A percentile compares a stretch with the other conserved stretches of the same genome.
These are phyloP conservation scores for Atrina japonica DNA, from an alignment of 2,888 invertebrate genomes.

Conservation along the genomic window DNA sequence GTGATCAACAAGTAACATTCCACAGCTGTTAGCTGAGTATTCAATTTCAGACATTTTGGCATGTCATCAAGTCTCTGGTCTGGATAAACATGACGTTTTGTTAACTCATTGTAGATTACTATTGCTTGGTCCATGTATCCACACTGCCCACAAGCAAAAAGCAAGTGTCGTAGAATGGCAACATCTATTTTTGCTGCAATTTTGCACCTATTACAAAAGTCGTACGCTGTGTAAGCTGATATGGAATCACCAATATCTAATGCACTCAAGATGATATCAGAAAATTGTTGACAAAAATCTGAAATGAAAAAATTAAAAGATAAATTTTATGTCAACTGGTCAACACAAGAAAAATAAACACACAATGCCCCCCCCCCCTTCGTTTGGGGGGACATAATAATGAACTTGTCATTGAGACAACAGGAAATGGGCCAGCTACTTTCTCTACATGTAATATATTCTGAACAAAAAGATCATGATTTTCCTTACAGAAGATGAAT, in stretches of 20 bases:
- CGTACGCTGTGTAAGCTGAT: slow-evolving; percentile 14
- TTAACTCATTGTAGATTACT: slow-evolving; percentile 17
- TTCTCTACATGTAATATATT: too few relatives aligned
- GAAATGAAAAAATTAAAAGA: neutral
- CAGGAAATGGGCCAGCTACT: too few relatives aligned
- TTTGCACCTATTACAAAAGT: slow-evolving; percentile 2
- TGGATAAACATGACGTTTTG: slow-evolving; percentile 9
- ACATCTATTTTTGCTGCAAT: neutral
- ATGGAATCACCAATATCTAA: slow-evolving; percentile 22
- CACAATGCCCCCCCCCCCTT: too few relatives aligned
- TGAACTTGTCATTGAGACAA: too few relatives aligned
- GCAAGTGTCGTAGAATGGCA: slow-evolving; percentile 4
- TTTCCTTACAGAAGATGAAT: too few relatives aligned
- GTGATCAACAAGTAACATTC: slow-evolving; percentile 19
- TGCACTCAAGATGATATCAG: neutral
- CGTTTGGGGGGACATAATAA: too few relatives aligned
- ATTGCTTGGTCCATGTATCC: slow-evolving; percentile 6
- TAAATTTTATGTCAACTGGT: neutral
- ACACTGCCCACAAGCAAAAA: slow-evolving; percentile 25
- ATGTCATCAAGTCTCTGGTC: slow-evolving; percentile 11
- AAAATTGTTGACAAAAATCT: slow-evolving; percentile 30
- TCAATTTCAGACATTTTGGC: slow-evolving; percentile 9
- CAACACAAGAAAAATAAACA: too few relatives aligned
- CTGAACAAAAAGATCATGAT: too few relatives aligned
- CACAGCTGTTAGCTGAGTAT: neutral